Evolutionary conservation across 35 echinoderm and acorn worm genomes (phyloP).

Genomic region (Hemicentrotus pulcherrimus): DNA sequence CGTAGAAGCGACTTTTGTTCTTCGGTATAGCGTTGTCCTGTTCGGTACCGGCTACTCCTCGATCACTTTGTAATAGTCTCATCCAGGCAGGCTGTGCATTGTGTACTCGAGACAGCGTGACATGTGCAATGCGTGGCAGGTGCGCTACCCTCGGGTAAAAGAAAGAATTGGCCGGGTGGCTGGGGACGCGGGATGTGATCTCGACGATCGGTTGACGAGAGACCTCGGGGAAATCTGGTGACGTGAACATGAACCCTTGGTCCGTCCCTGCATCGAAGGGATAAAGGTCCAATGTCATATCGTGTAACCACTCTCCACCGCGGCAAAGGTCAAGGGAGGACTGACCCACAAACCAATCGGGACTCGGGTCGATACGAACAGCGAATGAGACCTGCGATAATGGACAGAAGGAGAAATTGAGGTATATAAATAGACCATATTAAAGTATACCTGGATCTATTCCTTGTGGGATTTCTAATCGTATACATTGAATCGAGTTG

Average conservation of each 20-base stretch:
- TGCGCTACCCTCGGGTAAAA: constrained; percentile 70
- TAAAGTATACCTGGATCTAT: not conserved
- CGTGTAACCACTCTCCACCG: constrained; percentile 61
- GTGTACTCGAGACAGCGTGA: constrained; percentile 59
- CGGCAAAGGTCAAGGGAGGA: constrained; percentile 71
- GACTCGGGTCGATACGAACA: constrained; percentile 73
- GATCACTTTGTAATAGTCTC: constrained; percentile 24
- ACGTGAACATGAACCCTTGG: constrained; percentile 87
- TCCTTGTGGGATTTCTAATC: not conserved
- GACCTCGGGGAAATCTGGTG: constrained; percentile 67
- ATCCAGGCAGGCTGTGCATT: constrained; percentile 53
- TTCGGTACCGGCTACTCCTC: not conserved
- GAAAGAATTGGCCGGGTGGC: constrained; percentile 79
- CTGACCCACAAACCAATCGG: constrained; percentile 92
- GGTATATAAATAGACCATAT: constrained; percentile 4
- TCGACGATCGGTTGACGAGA: constrained; percentile 63
- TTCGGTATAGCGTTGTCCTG: not conserved
- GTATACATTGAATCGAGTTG: not conserved
- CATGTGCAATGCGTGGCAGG: constrained; percentile 71
- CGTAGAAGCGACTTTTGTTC: not conserved
- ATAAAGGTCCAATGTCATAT: constrained; percentile 69
- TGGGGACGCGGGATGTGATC: constrained; percentile 66
- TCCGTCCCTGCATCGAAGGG: constrained; percentile 88
- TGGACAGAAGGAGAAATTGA: not conserved
- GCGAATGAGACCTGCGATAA: constrained; percentile 77